Evolutionary conservation across 2,888 invertebrate species (phyloP), one percentile per base, ranked within the genome.

Genomic region (Didymodactylos carnosus): DNA sequence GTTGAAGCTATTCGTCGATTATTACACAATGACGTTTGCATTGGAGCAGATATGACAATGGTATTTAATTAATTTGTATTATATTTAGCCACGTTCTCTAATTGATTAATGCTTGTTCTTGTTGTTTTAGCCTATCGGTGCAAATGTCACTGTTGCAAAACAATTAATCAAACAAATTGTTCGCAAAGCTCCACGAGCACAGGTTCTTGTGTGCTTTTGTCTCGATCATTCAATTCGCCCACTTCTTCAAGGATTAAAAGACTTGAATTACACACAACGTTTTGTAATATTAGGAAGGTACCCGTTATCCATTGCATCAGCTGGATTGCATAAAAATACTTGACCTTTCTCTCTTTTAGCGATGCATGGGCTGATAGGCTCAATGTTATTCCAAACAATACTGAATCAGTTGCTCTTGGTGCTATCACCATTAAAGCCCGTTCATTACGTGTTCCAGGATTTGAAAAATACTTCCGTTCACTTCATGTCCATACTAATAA

Each of bases 141-240:
- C 74, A 35, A 74, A 35, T 71, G 40, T 41, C 46, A 41, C 40
- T 23, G 43, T 49, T 41, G 71, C 62, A 39, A 53, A 25, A 23
- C 39, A 27, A 13, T 25, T 74, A 39, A 29, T 74, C 7, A 43
- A 27, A 71, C 53, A 69, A 51, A 51, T 74, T 25, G 35, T 35
- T n/a, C 41, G n/a, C 35, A 41, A 35, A 3, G 69, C 69, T 6
- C 43, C 41, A n/a, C 43, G 77, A 86, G 88, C 75, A 81, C 84
- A 78, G 49, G 89, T 89, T 13, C 87, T 89, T 72, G 88, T 90
- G 25, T 90, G 90, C 82, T 90, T 90, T 86, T 90, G 90, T 83
- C 89, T 90, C 82, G 90, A 90, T 3, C 84, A 86, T 80, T 89
- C 89, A 2, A 87, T 89, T 76, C 83, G 87, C 73, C 87, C 87